phyloP scores from a whole-genome alignment of 2,888 invertebrate species.

The Mesochorus sp. region DNA sequence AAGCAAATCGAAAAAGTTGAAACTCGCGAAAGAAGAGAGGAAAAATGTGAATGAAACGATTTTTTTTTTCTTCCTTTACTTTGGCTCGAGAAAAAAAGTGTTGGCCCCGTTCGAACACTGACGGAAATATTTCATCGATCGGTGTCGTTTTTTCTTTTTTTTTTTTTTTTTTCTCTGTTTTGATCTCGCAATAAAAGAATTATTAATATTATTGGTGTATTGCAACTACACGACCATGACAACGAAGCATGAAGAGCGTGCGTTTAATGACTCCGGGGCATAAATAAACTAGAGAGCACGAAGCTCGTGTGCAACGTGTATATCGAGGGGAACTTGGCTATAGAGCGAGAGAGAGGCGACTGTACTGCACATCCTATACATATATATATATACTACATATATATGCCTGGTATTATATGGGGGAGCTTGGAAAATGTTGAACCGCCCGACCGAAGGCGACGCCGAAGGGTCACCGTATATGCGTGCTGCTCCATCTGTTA shows the following conservation, averaged over 20 bases:
- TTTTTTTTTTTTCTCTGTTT: neutral
- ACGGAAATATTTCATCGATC: too few relatives aligned
- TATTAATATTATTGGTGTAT: slow-evolving; percentile 15
- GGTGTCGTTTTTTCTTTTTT: too few relatives aligned
- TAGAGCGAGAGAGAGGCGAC: neutral
- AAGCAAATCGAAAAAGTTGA: too few relatives aligned
- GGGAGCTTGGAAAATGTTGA: slow-evolving; percentile 27
- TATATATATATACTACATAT: too few relatives aligned
- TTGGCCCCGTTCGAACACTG: too few relatives aligned
- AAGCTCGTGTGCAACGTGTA: slow-evolving; percentile 8
- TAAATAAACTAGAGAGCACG: slow-evolving; percentile 46
- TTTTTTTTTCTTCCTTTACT: too few relatives aligned
- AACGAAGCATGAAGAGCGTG: slow-evolving; percentile 43
- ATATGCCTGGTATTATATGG: slow-evolving; percentile 15
- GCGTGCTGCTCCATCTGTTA: neutral
- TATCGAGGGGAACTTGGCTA: neutral
- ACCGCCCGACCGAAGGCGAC: slow-evolving; percentile 14
- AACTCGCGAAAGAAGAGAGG: too few relatives aligned
- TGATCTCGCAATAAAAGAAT: neutral
- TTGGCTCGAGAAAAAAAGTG: too few relatives aligned
- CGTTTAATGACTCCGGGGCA: slow-evolving; percentile 49
- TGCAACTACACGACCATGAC: slow-evolving; percentile 16
- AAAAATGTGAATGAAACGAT: too few relatives aligned
- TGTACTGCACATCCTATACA: too few relatives aligned
- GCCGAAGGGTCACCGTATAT: slow-evolving; percentile 1